Conservation (phyloP, 2,888 invertebrate genomes). For the Matsumyia berberina region DNA sequence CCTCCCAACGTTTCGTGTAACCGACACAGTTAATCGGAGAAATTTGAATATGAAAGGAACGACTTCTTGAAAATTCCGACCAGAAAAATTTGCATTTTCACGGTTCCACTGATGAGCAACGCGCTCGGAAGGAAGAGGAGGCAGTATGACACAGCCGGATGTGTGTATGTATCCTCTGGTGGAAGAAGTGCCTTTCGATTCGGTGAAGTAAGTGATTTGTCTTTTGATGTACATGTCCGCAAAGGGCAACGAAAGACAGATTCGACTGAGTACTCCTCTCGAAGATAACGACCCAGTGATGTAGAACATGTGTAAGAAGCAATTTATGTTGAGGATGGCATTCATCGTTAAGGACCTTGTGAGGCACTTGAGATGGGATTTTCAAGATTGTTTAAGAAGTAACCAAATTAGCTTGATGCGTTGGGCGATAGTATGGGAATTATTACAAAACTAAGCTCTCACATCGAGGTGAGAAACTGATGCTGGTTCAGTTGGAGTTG, state of each 20-base stretch:
- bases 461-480: not conserved
- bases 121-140: not conserved
- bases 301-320: slow-evolving; percentile 49
- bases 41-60: slow-evolving; percentile 74
- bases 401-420: slow-evolving; percentile 28
- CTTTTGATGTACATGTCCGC: slow-evolving; percentile 47
- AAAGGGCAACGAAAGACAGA: slow-evolving; percentile 41
- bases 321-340: slow-evolving; percentile 40
- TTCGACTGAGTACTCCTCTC: slow-evolving; percentile 33
- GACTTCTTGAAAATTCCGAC: slow-evolving; percentile 55
- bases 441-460: not conserved
- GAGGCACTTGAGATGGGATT: slow-evolving; percentile 25
- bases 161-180: slow-evolving; percentile 29
- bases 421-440: not conserved
- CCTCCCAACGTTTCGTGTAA: slow-evolving; percentile 58
- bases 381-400: not conserved
- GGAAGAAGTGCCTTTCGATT: slow-evolving; percentile 55
- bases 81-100: slow-evolving; percentile 64
- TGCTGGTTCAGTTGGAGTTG: too few species aligned
- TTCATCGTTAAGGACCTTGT: slow-evolving; percentile 48
- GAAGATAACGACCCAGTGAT: slow-evolving; percentile 48
- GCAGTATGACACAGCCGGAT: slow-evolving; percentile 51
- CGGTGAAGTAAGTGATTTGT: slow-evolving; percentile 57
- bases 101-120: slow-evolving; percentile 23
- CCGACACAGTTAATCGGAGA: slow-evolving; percentile 75